Percentiles rank a stretch among this genome's conserved stretches.
These are phyloP conservation scores for Ophion ellenae DNA, from an alignment of 2,888 invertebrate species.

Conservation along the genomic window DNA sequence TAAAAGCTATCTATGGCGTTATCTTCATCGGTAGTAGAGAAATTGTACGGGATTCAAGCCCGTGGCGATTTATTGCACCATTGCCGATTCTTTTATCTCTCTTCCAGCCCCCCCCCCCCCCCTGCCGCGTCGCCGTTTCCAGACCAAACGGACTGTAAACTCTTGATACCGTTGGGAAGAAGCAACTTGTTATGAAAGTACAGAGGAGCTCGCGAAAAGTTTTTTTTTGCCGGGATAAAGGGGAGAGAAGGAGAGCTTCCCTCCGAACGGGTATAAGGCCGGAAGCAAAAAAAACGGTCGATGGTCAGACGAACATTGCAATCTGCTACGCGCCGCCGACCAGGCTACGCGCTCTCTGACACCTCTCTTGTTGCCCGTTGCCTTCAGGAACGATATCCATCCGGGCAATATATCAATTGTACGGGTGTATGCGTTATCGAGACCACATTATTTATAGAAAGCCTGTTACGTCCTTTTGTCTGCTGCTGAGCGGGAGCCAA, in stretches of 20 bases:
- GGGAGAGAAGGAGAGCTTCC: background rate
- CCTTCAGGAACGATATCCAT: background rate
- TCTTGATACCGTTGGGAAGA: conserved; percentile 42
- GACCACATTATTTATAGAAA: background rate
- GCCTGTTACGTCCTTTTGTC: background rate
- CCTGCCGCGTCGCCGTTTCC: conserved; percentile 9
- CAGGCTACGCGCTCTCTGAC: background rate
- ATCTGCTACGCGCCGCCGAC: conserved; percentile 11
- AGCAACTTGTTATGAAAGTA: conserved; percentile 32
- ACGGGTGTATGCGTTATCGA: background rate
- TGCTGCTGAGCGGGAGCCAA: background rate
- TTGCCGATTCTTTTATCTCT: conserved; percentile 28
- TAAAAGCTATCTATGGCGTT: conserved; percentile 1
- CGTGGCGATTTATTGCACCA: conserved; percentile 42
- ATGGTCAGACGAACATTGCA: conserved; percentile 57
- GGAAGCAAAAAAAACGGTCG: conserved; percentile 30
- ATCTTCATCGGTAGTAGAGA: conserved; percentile 31
- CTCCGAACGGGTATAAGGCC: conserved; percentile 12
- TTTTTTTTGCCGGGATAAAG: conserved; percentile 26
- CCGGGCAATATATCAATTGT: background rate
- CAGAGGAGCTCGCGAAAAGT: conserved; percentile 27
- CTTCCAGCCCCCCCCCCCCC: background rate
- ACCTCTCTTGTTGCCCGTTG: background rate
- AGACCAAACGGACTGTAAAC: conserved; percentile 57
- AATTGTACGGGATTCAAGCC: conserved; percentile 18